Evolutionary conservation across 2,888 invertebrate species (phyloP).

Genomic region (Frankliniella fusca): DNA sequence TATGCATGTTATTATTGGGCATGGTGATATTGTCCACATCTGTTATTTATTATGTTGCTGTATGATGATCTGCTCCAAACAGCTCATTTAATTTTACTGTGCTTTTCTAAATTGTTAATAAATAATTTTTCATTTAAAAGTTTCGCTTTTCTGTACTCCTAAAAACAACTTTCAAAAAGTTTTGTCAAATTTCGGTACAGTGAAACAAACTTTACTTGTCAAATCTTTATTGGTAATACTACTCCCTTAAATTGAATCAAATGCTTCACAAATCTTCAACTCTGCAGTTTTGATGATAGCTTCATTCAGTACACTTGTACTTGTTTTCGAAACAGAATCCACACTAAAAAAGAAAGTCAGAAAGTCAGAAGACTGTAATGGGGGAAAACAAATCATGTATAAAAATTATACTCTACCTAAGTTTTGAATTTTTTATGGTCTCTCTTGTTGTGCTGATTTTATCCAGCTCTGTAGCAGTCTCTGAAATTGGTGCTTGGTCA

Average conservation of each 20-base stretch:
- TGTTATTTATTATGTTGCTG: not conserved
- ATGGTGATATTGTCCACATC: not conserved
- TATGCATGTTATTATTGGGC: not conserved
- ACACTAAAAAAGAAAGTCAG: not conserved
- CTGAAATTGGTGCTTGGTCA: not conserved
- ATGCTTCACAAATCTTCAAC: not conserved
- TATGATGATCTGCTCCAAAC: not conserved
- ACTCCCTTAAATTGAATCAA: not conserved
- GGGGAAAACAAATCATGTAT: not conserved
- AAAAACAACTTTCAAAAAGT: not conserved
- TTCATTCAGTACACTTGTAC: not conserved
- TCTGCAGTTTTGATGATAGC: not conserved
- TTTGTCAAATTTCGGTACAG: not conserved
- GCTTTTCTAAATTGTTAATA: conserved; percentile 25
- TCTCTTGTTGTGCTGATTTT: not conserved
- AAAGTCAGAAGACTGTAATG: no score
- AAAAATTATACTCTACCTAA: not conserved
- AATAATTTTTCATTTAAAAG: not conserved
- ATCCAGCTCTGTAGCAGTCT: not conserved
- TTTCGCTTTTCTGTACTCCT: not conserved
- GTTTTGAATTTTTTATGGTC: not conserved
- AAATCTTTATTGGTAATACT: no score
- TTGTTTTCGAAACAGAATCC: not conserved
- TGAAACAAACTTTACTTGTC: no score
- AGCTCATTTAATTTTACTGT: not conserved